Evolutionary conservation across 2,888 invertebrate species (phyloP).

Genomic region (Gnatocerus cornutus): DNA sequence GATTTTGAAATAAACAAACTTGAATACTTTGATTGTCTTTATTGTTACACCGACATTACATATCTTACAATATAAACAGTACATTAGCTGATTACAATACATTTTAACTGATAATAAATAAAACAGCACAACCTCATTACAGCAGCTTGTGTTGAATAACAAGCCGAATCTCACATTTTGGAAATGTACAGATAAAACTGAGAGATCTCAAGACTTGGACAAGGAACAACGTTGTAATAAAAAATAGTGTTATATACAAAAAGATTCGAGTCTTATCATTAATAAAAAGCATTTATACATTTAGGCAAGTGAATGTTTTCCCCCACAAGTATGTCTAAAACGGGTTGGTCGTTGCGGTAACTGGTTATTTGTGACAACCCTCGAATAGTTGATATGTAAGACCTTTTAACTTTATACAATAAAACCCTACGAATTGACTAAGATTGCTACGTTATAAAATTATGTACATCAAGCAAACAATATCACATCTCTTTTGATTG

Average conservation of each 20-base stretch:
- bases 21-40: constrained; percentile 34
- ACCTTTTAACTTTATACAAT: constrained; percentile 35
- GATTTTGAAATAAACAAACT: background rate
- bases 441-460: constrained; percentile 21
- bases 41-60: constrained; percentile 36
- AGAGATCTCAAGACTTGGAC: constrained; percentile 28
- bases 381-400: constrained; percentile 35
- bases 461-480: constrained; percentile 34
- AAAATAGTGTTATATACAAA: constrained; percentile 33
- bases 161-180: constrained; percentile 4
- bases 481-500: constrained; percentile 34
- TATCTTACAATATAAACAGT: constrained; percentile 28
- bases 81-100: constrained; percentile 23
- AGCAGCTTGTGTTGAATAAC: background rate
- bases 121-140: constrained; percentile 15
- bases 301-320: constrained; percentile 43
- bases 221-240: constrained; percentile 37
- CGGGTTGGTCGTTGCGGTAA: constrained; percentile 24
- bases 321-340: constrained; percentile 27
- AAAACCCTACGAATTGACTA: constrained; percentile 35
- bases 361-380: constrained; percentile 12
- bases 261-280: constrained; percentile 9
- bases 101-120: constrained; percentile 31
- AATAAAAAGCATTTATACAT: constrained; percentile 35
- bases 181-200: constrained; percentile 1